phyloP scores from a whole-genome alignment of 2,888 invertebrate species.

The Hartigia nigra region DNA sequence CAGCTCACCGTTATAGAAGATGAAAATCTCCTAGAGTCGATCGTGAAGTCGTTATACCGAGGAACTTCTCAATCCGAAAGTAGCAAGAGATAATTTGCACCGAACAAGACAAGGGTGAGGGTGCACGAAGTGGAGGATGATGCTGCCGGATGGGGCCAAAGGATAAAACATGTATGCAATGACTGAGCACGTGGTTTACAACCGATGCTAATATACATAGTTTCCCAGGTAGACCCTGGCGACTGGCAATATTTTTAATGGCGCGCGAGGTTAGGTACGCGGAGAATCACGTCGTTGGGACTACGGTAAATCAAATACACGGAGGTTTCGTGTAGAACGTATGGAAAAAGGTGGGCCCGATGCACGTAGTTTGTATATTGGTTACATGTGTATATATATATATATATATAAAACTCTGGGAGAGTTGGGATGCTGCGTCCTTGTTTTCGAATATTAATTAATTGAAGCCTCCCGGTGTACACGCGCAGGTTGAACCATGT shows the following conservation, averaged over 20 bases:
- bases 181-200: conserved; percentile 43
- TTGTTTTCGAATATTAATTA: conserved; percentile 62
- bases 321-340: neutral
- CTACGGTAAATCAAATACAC: conserved; percentile 28
- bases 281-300: conserved; percentile 25
- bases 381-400: neutral
- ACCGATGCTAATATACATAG: conserved; percentile 31
- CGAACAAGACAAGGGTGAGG: conserved; percentile 22
- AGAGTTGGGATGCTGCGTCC: conserved; percentile 47
- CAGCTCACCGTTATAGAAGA: neutral
- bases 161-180: conserved; percentile 11
- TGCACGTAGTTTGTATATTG: neutral
- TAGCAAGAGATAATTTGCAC: conserved; percentile 36
- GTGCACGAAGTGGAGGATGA: conserved; percentile 21
- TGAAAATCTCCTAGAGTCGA: neutral
- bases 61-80: conserved; percentile 34
- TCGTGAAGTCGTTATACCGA: neutral
- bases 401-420: conserved; percentile 11
- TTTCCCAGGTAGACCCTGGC: conserved; percentile 32
- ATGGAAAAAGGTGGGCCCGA: neutral
- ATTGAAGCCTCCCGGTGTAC: conserved; percentile 33
- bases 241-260: conserved; percentile 42
- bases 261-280: conserved; percentile 14
- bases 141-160: conserved; percentile 9
- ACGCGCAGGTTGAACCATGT: neutral